A percentile compares a stretch with the other conserved stretches of the same genome.
Conservation (phyloP, 2,888 invertebrate species). For the Reticulitermes lucifugus region DNA sequence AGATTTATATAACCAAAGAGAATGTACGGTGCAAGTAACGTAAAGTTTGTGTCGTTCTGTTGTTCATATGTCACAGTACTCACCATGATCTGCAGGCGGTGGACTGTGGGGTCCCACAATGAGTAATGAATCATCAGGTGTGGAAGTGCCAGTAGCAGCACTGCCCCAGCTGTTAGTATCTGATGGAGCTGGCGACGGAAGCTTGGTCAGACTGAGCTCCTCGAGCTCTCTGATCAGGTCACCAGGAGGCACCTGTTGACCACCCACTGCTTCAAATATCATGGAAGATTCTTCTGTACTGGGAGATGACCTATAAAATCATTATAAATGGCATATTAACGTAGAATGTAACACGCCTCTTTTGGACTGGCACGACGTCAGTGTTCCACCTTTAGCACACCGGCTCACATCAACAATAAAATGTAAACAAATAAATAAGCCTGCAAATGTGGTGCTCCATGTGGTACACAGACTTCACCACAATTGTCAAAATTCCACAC, state of each 20-base stretch:
- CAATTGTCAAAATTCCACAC: no score
- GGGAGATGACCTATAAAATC: not conserved
- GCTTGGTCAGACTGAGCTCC: constrained; percentile 64
- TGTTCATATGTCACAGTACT: not conserved
- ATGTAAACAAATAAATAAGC: no score
- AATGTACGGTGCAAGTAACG: no score
- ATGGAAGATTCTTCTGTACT: constrained; percentile 43
- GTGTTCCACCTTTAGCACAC: no score
- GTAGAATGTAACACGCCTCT: no score
- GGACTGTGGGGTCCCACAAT: constrained; percentile 37
- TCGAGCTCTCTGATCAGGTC: constrained; percentile 69
- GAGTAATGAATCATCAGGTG: constrained; percentile 49
- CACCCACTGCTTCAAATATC: constrained; percentile 49
- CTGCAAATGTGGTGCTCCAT: no score
- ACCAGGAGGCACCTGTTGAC: constrained; percentile 57
- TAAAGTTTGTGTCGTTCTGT: no score
- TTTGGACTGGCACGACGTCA: no score
- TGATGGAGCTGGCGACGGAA: constrained; percentile 60
- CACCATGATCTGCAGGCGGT: constrained; percentile 19
- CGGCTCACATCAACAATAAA: no score
- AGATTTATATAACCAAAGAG: no score
- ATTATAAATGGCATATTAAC: not conserved
- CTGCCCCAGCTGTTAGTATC: constrained; percentile 61
- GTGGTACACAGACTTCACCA: no score
- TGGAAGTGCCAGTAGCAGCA: constrained; percentile 51